A percentile compares a stretch with the other conserved stretches of the same genome.
Conservation (phyloP, 2,797 vertebrate genomes). For the Setipinna tenuifilis region DNA sequence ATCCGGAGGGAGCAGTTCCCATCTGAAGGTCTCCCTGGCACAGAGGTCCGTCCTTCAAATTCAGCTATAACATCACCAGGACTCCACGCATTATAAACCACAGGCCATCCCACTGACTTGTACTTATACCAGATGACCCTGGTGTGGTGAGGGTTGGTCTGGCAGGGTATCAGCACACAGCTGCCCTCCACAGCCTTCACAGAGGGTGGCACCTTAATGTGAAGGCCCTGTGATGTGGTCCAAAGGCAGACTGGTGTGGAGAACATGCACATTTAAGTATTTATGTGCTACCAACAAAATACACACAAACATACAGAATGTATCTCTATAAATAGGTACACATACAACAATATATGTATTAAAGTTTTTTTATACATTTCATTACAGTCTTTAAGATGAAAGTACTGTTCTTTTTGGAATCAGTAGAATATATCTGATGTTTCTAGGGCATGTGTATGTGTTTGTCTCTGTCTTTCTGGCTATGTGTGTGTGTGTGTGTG, state of each 20-base stretch:
- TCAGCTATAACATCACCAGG: neutral
- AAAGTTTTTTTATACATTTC: too few species aligned
- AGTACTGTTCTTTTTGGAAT: neutral
- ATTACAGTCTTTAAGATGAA: constrained; percentile 35
- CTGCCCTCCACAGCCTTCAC: constrained; percentile 56
- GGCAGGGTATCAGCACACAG: constrained; percentile 61
- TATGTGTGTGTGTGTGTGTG: neutral
- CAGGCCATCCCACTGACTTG: neutral
- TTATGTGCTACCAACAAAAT: too few species aligned
- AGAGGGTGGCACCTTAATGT: neutral
- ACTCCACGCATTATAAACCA: constrained; percentile 40
- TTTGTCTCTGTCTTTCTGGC: neutral
- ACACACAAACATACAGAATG: too few species aligned
- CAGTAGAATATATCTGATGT: neutral
- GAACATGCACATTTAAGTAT: neutral
- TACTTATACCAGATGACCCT: constrained; percentile 60
- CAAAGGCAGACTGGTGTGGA: constrained; percentile 31
- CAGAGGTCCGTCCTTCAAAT: constrained; percentile 57
- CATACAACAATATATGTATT: constrained; percentile 46
- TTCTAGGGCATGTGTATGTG: neutral
- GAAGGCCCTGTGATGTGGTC: constrained; percentile 40
- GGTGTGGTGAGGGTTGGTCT: constrained; percentile 35
- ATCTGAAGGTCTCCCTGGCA: constrained; percentile 41
- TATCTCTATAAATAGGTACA: too few species aligned
- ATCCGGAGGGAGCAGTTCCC: constrained; percentile 62